Percentiles rank a stretch among this genome's conserved stretches.
Evolutionary conservation across 2,888 invertebrate genomes (phyloP).

Genomic region (Auanema freiburgensis): DNA sequence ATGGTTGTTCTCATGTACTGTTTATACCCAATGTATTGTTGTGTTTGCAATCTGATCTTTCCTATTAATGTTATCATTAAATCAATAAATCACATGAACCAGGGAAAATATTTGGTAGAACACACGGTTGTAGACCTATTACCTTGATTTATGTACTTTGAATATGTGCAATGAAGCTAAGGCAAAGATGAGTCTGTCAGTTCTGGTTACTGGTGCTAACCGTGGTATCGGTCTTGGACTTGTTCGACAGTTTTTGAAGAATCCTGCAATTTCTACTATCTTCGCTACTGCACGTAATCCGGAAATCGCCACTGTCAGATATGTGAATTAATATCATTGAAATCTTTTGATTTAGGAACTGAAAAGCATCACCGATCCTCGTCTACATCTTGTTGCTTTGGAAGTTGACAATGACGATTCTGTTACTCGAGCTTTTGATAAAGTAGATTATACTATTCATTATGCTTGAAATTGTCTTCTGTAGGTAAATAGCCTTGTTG

Average conservation of each 20-base stretch:
- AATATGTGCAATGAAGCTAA: neutral
- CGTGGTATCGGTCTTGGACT: constrained; percentile 13
- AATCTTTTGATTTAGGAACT: constrained; percentile 7
- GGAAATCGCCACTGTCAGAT: neutral
- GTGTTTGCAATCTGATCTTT: no score
- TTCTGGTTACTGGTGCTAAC: constrained; percentile 15
- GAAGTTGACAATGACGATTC: constrained; percentile 13
- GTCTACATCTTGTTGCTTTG: constrained; percentile 5
- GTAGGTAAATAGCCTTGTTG: constrained; percentile 18
- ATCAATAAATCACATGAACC: no score
- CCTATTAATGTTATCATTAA: no score
- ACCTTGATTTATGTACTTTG: neutral
- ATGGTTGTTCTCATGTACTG: no score
- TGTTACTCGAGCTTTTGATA: constrained; percentile 7
- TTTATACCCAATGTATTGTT: no score
- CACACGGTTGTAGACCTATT: neutral
- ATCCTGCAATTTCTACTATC: neutral
- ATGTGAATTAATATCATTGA: neutral
- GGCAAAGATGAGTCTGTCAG: neutral
- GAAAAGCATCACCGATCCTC: constrained; percentile 8
- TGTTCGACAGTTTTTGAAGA: constrained; percentile 9
- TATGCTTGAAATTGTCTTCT: neutral
- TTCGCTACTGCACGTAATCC: constrained; percentile 1
- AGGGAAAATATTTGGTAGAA: no score
- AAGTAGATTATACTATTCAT: neutral